phyloP scores from a whole-genome alignment of 2,797 vertebrate genomes.

The Miichthys miiuy region DNA sequence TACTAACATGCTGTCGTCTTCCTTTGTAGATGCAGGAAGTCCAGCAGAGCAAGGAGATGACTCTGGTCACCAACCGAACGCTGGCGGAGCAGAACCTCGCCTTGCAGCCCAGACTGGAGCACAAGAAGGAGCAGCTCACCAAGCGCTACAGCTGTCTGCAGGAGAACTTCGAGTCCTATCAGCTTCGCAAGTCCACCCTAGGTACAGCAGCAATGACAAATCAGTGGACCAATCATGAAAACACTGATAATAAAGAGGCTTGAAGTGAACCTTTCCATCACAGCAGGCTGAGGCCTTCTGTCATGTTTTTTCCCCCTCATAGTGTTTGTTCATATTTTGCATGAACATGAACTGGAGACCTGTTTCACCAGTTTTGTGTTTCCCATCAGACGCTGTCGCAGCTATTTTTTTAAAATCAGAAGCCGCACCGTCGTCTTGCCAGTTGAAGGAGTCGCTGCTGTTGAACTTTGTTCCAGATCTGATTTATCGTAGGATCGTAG shows the following conservation, averaged over 20 bases:
- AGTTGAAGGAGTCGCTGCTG: slow-evolving; percentile 11
- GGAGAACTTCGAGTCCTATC: slow-evolving; percentile 91
- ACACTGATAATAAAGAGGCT: not conserved
- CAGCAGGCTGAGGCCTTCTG: not conserved
- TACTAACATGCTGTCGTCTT: not conserved
- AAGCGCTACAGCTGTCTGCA: slow-evolving; percentile 90
- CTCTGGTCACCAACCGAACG: slow-evolving; percentile 91
- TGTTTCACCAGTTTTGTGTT: slow-evolving; percentile 60
- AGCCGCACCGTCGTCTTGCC: not conserved
- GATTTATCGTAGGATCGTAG: slow-evolving; percentile 13
- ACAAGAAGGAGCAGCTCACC: slow-evolving; percentile 90
- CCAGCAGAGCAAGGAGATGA: slow-evolving; percentile 94
- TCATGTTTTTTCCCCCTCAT: not conserved
- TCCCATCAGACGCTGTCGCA: not conserved
- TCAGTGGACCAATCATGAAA: no score
- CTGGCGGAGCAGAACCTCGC: slow-evolving; percentile 94
- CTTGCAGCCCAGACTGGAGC: slow-evolving; percentile 92
- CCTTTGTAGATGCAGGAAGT: slow-evolving; percentile 90
- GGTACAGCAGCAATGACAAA: slow-evolving; percentile 80
- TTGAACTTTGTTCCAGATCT: slow-evolving; percentile 9
- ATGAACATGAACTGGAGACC: slow-evolving; percentile 39
- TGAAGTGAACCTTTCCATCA: not conserved
- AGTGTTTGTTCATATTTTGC: slow-evolving; percentile 21
- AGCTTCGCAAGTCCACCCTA: slow-evolving; percentile 94
- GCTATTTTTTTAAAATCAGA: not conserved